These are phyloP conservation scores for Lichenostomus cassidix DNA, from an alignment of 2,113 vertebrate species.

Conservation along the genomic window DNA sequence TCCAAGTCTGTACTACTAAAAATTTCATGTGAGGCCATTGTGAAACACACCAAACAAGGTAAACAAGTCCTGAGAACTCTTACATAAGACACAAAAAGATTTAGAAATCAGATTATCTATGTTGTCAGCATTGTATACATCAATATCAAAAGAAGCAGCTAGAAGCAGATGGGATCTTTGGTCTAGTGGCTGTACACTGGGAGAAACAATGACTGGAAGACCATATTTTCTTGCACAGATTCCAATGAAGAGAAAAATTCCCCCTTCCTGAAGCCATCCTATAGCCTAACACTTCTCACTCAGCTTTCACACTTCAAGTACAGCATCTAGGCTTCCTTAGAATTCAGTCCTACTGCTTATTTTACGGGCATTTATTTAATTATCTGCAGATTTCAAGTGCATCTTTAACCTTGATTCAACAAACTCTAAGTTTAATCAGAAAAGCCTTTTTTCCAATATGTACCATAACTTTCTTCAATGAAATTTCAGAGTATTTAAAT, in stretches of 20 bases:
- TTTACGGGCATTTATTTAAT: background rate
- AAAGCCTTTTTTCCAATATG: background rate
- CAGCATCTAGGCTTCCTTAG: background rate
- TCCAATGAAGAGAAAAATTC: background rate
- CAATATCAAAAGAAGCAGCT: background rate
- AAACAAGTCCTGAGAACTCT: background rate
- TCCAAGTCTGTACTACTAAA: background rate
- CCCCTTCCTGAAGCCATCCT: background rate
- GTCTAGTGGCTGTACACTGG: background rate
- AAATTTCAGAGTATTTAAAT: background rate
- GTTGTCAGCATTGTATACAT: background rate
- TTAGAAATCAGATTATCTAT: background rate
- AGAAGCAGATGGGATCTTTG: background rate
- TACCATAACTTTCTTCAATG: background rate
- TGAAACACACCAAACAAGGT: background rate
- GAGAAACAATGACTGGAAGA: background rate
- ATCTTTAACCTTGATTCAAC: background rate
- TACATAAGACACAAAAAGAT: background rate
- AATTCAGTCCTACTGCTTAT: background rate
- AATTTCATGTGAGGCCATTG: background rate
- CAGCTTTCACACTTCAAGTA: background rate
- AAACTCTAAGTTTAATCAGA: background rate
- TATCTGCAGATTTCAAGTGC: background rate
- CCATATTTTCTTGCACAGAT: accelerated
- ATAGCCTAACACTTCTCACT: background rate